Conservation (phyloP, 2,888 invertebrate genomes). For the Drosophila merina region DNA sequence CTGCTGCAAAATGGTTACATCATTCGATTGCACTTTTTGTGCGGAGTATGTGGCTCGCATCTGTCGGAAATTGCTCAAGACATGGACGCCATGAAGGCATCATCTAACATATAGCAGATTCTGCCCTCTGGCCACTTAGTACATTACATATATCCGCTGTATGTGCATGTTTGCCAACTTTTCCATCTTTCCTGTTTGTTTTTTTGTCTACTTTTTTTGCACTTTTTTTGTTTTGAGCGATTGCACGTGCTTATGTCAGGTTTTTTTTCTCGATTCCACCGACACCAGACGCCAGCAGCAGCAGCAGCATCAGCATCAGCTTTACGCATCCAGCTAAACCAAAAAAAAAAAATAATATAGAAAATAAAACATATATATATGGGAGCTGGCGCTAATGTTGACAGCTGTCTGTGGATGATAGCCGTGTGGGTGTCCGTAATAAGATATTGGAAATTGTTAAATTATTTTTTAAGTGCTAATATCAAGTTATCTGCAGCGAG, state of each 20-base stretch:
- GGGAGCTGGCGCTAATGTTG: constrained; percentile 47
- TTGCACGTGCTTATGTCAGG: constrained; percentile 44
- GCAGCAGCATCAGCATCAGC: constrained; percentile 10
- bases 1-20: constrained; percentile 36
- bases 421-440: constrained; percentile 32
- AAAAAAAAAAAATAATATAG: constrained; percentile 13
- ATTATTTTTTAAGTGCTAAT: constrained; percentile 37
- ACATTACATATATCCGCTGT: constrained; percentile 37
- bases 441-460: constrained; percentile 36
- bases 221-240: constrained; percentile 30
- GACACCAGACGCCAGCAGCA: constrained; percentile 16
- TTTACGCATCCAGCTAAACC: constrained; percentile 26
- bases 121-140: constrained; percentile 45
- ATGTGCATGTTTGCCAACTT: constrained; percentile 47
- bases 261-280: constrained; percentile 11
- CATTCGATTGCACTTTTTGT: constrained; percentile 42
- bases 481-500: constrained; percentile 35
- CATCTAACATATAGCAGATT: constrained; percentile 35
- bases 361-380: constrained; percentile 11
- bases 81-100: constrained; percentile 49
- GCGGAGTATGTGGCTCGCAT: constrained; percentile 30
- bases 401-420: constrained; percentile 63
- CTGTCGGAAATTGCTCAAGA: constrained; percentile 64
- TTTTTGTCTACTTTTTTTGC: constrained; percentile 8
- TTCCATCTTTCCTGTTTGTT: constrained; percentile 15